Evolutionary conservation across 1,140 invertebrate species (phyloP), one percentile per base, ranked within the genome.

Genomic region (Cherax quadricarinatus): DNA sequence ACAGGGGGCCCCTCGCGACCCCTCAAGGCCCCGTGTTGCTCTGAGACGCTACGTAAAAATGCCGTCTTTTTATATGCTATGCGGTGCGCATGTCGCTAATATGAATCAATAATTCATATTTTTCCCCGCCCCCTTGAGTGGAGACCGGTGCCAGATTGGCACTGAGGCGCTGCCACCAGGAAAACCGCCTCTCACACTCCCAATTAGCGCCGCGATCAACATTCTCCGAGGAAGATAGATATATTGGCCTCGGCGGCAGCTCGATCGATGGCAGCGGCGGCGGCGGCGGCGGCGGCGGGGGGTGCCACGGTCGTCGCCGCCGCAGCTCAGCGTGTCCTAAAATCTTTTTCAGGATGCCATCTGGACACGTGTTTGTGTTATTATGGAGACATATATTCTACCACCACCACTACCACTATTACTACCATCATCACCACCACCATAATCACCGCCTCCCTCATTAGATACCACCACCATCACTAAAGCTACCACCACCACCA

Each of bases 41-140:
- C 92, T 93, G 92, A 93, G 92, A 93, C 87, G 80, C 83, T 86
- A 70, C 83, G 88, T 92, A 92, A 93, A 93, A 93, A 93, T 93
- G 90, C 88, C 91, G 88, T 93, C 93, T 89, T 92, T 91, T 93
- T 93, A 93, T 93, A 93, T 92, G 89, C 90, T 92, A 88, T 89
- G 93, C 70, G 87, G 88, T 91, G 88, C 93, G 90, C 93, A 86
- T 89, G 93, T 88, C 91, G 85, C 83, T 91, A 93, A 92, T 91
- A 93, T 93, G 88, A 93, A 93, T 93, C 93, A 92, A 93, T 93
- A 93, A 92, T 93, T 91, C 90, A 93, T 93, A 93, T 92, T 93
- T 93, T 93, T 93, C 93, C 89, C 93, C 93, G 93, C 93, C 93
- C 93, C 93, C 93, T 91, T 87, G 89, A 91, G 89, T 91, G 84